Percentiles rank a stretch among this genome's conserved stretches.
phyloP scores from a whole-genome alignment of 2,888 invertebrate species.

The Scaptomyza reducta region DNA sequence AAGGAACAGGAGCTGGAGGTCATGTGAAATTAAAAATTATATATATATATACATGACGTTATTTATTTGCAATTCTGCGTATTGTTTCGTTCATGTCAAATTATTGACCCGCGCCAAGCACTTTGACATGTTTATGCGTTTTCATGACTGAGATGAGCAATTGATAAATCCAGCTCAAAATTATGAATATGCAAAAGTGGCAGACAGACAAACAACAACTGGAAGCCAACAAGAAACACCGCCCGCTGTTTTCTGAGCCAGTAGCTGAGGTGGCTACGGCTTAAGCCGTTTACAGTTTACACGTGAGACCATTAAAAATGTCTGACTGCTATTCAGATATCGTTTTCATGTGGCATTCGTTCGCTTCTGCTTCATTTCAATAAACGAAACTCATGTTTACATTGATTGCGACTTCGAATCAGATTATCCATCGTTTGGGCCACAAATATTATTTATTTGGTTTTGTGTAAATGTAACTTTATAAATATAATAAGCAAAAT shows the following conservation, averaged over 20 bases:
- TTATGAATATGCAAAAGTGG: slow-evolving; percentile 74
- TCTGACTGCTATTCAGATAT: no score
- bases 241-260: slow-evolving; percentile 60
- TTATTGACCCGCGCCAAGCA: slow-evolving; percentile 81
- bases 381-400: no score
- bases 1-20: neutral
- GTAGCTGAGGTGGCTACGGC: slow-evolving; percentile 44
- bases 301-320: slow-evolving; percentile 13
- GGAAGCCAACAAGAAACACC: slow-evolving; percentile 44
- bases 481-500: no score
- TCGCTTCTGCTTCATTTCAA: no score
- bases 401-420: neutral
- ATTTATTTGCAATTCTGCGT: slow-evolving; percentile 48
- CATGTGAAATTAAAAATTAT: slow-evolving; percentile 16
- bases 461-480: no score
- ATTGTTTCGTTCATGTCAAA: slow-evolving; percentile 82
- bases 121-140: slow-evolving; percentile 83
- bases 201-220: slow-evolving; percentile 26
- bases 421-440: neutral
- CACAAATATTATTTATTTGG: no score
- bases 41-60: slow-evolving; percentile 1
- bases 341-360: no score
- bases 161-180: slow-evolving; percentile 79
- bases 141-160: slow-evolving; percentile 83
- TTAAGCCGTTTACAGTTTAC: slow-evolving; percentile 45